Percentiles rank a stretch among this genome's conserved stretches.
phyloP scores from a whole-genome alignment of 2,888 invertebrate species.

The Pristionchus exspectatus region DNA sequence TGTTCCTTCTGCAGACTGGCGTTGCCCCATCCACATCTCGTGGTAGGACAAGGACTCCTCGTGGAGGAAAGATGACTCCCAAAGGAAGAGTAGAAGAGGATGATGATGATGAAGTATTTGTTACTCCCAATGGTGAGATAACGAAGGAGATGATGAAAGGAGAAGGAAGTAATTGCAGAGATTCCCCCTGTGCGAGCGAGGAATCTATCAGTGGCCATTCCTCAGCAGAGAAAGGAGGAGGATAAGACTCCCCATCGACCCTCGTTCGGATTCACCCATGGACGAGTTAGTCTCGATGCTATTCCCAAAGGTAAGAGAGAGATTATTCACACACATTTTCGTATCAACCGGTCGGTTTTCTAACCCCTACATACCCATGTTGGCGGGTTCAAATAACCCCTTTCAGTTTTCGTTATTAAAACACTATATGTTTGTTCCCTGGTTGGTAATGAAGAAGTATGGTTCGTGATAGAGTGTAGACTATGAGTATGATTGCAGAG shows the following conservation, averaged over 20 bases:
- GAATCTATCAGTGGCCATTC: neutral
- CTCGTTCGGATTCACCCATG: neutral
- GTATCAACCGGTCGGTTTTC: too few relatives aligned
- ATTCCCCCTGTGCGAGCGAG: neutral
- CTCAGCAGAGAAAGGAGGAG: neutral
- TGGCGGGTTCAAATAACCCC: too few relatives aligned
- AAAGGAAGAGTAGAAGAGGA: neutral
- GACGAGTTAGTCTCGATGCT: neutral
- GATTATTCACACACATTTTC: too few relatives aligned
- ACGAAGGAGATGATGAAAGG: neutral
- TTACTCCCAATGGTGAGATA: conserved; percentile 1
- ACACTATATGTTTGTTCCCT: too few relatives aligned
- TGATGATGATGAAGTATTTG: conserved; percentile 6
- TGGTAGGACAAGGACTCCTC: neutral
- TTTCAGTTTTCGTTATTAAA: too few relatives aligned
- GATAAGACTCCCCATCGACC: neutral
- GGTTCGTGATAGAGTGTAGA: neutral
- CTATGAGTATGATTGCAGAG: neutral
- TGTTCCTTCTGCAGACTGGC: neutral
- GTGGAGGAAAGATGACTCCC: neutral
- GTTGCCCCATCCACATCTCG: neutral
- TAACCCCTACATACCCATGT: too few relatives aligned
- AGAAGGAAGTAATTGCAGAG: conserved; percentile 12
- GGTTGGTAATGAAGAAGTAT: too few relatives aligned
- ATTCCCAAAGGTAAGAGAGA: neutral